These are phyloP conservation scores for Halesus radiatus DNA, from an alignment of 1,140 invertebrate species.

Conservation along the genomic window DNA sequence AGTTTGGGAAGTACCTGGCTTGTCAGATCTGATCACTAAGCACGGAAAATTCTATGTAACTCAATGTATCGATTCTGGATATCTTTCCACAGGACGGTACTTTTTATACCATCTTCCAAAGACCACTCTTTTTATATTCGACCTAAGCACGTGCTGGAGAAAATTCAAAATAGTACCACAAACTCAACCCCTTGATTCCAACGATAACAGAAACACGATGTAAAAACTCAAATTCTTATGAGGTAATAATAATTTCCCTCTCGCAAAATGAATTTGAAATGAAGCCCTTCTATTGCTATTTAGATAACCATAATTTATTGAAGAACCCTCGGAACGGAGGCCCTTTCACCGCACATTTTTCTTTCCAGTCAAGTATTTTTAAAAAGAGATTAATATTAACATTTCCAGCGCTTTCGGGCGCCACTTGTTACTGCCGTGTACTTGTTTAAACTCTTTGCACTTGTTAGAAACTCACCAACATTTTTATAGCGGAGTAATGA, in stretches of 20 bases:
- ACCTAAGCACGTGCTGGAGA: too few species aligned
- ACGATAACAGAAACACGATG: too few species aligned
- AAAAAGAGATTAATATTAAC: constrained; percentile 37
- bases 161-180: too few species aligned
- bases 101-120: too few species aligned
- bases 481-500: constrained; percentile 37
- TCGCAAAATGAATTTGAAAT: background rate
- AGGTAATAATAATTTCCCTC: background rate
- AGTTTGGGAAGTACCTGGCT: too few species aligned
- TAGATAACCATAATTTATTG: constrained; percentile 19
- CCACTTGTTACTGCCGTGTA: constrained; percentile 38
- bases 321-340: background rate
- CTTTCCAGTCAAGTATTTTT: constrained; percentile 31
- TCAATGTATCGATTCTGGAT: too few species aligned
- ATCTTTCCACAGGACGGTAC: too few species aligned
- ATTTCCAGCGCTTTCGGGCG: constrained; percentile 6
- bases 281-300: constrained; percentile 10
- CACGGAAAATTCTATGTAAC: too few species aligned
- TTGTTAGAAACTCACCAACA: constrained; percentile 36
- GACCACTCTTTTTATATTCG: too few species aligned
- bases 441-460: constrained; percentile 38
- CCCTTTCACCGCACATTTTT: background rate
- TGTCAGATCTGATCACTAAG: too few species aligned
- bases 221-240: too few species aligned
- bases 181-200: too few species aligned